Percentiles rank a stretch among this genome's conserved stretches.
These are phyloP conservation scores for Xestoiulus laeticollis DNA, from an alignment of 2,888 invertebrate species.

Conservation along the genomic window DNA sequence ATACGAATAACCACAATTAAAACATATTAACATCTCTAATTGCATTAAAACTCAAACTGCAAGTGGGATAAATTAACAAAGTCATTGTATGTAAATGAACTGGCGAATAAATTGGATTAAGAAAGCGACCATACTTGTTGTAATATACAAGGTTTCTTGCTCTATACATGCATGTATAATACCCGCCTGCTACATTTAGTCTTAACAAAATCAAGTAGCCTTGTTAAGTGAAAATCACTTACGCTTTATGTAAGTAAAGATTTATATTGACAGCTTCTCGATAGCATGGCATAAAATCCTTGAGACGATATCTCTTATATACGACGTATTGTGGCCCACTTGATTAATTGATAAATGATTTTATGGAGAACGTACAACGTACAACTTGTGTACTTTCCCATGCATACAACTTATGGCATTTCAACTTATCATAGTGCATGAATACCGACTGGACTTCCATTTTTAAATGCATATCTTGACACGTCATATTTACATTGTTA, in stretches of 20 bases:
- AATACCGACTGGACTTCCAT: neutral
- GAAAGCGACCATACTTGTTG: neutral
- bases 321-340: slow-evolving; percentile 13
- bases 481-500: too few relatives aligned
- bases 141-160: slow-evolving; percentile 24
- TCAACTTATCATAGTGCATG: neutral
- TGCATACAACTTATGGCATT: neutral
- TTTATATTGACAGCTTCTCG: slow-evolving; percentile 10
- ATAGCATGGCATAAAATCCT: slow-evolving; percentile 16
- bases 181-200: neutral
- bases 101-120: neutral
- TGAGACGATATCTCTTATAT: slow-evolving; percentile 4
- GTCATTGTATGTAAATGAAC: neutral
- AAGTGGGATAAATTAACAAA: neutral
- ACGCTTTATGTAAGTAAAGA: slow-evolving; percentile 16
- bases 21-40: neutral
- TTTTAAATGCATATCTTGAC: neutral
- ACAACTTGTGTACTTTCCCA: neutral
- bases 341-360: slow-evolving; percentile 14
- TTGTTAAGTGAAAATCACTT: neutral
- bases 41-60: neutral
- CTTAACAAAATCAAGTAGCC: slow-evolving; percentile 16
- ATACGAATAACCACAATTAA: neutral
- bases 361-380: neutral
- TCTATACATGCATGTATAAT: too few relatives aligned